phyloP scores from a whole-genome alignment of 1,140 invertebrate genomes.

The Aradophagus sp. region DNA sequence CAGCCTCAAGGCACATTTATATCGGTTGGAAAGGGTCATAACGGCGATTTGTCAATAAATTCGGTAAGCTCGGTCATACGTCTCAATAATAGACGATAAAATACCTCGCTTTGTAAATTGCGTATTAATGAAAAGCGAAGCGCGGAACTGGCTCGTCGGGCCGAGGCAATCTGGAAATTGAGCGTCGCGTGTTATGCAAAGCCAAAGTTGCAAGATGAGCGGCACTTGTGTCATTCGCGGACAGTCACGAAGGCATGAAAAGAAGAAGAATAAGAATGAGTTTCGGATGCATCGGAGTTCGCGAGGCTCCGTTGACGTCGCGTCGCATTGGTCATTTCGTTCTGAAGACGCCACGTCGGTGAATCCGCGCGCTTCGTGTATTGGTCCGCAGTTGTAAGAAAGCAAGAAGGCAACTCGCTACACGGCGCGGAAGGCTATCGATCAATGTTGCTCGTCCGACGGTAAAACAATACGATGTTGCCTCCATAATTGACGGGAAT shows the following conservation, averaged over 20 bases:
- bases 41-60: too few species aligned
- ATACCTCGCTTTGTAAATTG: too few species aligned
- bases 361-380: constrained; percentile 33
- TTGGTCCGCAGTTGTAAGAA: constrained; percentile 41
- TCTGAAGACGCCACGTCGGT: constrained; percentile 37
- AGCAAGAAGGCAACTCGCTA: constrained; percentile 49
- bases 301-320: constrained; percentile 32
- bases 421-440: constrained; percentile 62
- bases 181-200: too few species aligned
- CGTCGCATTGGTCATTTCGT: constrained; percentile 52
- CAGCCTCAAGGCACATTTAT: too few species aligned
- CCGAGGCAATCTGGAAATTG: too few species aligned
- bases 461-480: constrained; percentile 76
- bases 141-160: too few species aligned
- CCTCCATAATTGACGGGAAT: constrained; percentile 75
- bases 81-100: too few species aligned
- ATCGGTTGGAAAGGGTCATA: too few species aligned
- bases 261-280: constrained; percentile 29
- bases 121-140: constrained; percentile 19
- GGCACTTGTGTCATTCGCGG: constrained; percentile 45
- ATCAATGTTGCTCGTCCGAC: constrained; percentile 73
- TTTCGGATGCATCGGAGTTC: constrained; percentile 34
- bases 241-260: constrained; percentile 23
- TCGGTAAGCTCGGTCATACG: too few species aligned
- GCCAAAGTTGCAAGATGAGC: too few species aligned